Conservation (phyloP, 2,888 invertebrate species). For the Autographa gamma region DNA sequence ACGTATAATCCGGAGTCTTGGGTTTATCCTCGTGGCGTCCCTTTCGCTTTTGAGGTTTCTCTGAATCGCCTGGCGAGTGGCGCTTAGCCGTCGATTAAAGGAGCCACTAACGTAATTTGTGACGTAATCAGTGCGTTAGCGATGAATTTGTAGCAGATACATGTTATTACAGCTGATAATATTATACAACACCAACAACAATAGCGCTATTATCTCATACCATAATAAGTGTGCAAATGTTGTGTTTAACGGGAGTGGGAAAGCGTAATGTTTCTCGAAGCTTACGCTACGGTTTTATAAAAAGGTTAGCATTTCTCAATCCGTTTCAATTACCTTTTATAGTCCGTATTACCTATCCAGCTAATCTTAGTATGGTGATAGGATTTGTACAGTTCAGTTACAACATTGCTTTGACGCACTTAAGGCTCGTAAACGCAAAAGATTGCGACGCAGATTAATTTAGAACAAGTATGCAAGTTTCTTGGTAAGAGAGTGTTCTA, state of each 20-base stretch:
- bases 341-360: constrained; percentile 19
- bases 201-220: constrained; percentile 54
- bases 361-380: constrained; percentile 19
- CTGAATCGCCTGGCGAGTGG: constrained; percentile 60
- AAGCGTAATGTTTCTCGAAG: constrained; percentile 17
- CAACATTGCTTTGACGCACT: constrained; percentile 44
- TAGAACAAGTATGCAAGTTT: constrained; percentile 43
- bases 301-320: not conserved
- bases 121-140: constrained; percentile 32
- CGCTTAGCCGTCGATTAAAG: constrained; percentile 58
- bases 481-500: constrained; percentile 45
- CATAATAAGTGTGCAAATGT: constrained; percentile 32
- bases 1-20: constrained; percentile 38
- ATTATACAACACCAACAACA: constrained; percentile 55
- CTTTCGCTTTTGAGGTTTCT: constrained; percentile 69
- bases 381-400: constrained; percentile 38
- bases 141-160: constrained; percentile 31
- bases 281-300: not conserved
- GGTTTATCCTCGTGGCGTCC: constrained; percentile 71
- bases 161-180: constrained; percentile 45
- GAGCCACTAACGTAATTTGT: constrained; percentile 28
- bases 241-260: constrained; percentile 35
- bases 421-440: constrained; percentile 44
- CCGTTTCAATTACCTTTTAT: constrained; percentile 6
- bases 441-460: constrained; percentile 48